Conservation (phyloP, 2,888 invertebrate genomes). For the Epiblema foenella region DNA sequence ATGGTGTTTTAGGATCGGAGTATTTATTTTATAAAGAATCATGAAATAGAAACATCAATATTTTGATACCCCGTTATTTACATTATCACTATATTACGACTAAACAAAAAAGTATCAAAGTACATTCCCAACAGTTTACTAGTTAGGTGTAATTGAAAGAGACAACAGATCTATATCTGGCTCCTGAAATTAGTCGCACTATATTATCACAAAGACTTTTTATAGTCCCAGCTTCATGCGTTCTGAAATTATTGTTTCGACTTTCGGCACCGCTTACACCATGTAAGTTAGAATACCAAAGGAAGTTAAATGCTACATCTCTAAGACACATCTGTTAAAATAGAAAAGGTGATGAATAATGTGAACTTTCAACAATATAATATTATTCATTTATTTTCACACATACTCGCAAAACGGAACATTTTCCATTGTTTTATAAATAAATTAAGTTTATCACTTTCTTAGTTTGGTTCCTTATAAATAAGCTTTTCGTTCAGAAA, state of each 20-base stretch:
- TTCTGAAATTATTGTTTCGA: neutral
- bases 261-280: neutral
- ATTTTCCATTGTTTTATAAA: neutral
- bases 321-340: too few species aligned
- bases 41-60: slow-evolving; percentile 42
- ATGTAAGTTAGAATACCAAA: too few species aligned
- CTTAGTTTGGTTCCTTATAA: neutral
- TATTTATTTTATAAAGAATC: slow-evolving; percentile 28
- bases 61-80: slow-evolving; percentile 43
- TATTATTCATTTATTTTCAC: too few species aligned
- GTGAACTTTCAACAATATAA: too few species aligned
- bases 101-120: neutral
- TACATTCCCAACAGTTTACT: neutral
- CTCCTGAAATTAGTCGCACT: neutral
- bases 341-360: too few species aligned
- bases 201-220: slow-evolving; percentile 15
- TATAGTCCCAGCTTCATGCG: neutral
- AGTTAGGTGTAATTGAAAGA: neutral
- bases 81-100: slow-evolving; percentile 26
- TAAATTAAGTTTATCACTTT: neutral
- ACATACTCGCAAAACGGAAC: neutral
- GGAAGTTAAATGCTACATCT: too few species aligned
- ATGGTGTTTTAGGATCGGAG: slow-evolving; percentile 53
- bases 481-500: slow-evolving; percentile 26
- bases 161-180: neutral